Percentiles rank a stretch among this genome's conserved stretches.
phyloP scores from a whole-genome alignment of 2,113 vertebrate genomes.

The Columba janthina region DNA sequence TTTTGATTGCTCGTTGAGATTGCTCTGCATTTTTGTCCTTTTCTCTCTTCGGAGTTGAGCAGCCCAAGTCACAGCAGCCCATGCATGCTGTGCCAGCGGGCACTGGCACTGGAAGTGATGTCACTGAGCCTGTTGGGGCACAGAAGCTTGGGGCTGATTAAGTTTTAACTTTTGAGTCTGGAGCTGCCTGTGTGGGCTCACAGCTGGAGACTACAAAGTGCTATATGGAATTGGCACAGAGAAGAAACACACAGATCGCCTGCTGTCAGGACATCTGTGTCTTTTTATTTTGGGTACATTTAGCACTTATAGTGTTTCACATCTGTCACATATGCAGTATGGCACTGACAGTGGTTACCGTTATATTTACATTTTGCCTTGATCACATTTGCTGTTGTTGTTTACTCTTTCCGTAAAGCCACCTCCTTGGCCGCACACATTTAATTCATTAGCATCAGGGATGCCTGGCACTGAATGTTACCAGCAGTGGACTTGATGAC shows the following conservation, averaged over 20 bases:
- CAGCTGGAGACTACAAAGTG: constrained; percentile 70
- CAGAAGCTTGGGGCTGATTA: constrained; percentile 67
- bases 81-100: rapidly evolving
- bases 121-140: constrained; percentile 11
- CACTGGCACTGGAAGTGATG: not conserved
- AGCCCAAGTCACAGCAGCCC: not conserved
- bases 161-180: constrained; percentile 63
- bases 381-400: constrained; percentile 42
- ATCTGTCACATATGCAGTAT: constrained; percentile 65
- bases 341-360: constrained; percentile 61
- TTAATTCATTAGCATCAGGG: not conserved
- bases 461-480: not conserved
- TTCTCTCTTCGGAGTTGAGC: not conserved
- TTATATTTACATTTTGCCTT: constrained; percentile 60
- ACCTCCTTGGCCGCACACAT: constrained; percentile 41
- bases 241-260: constrained; percentile 71
- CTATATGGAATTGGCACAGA: constrained; percentile 70
- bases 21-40: not conserved
- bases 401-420: constrained; percentile 48
- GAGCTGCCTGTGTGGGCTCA: constrained; percentile 72
- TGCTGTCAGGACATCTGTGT: constrained; percentile 73
- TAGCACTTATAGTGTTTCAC: constrained; percentile 67
- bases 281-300: constrained; percentile 74
- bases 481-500: not conserved
- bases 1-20: not conserved